phyloP scores from a whole-genome alignment of 1,140 invertebrate species.

The Plutomurus gul region DNA sequence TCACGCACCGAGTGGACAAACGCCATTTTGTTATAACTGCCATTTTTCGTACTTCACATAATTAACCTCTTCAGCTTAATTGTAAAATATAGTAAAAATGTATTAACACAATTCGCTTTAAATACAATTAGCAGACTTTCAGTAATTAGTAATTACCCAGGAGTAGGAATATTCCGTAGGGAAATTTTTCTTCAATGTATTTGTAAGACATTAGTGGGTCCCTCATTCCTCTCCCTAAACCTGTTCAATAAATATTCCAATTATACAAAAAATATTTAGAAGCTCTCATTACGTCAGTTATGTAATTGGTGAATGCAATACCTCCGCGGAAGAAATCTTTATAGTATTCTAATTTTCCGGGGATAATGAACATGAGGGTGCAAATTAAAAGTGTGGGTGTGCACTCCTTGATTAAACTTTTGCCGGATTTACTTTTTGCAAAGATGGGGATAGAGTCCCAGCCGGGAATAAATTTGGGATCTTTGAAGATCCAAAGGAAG shows the following conservation, averaged over 20 bases:
- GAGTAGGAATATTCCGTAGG: conserved; percentile 66
- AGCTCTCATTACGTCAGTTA: no score
- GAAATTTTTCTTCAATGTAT: conserved; percentile 74
- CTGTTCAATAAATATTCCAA: conserved; percentile 24
- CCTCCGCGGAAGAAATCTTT: conserved; percentile 38
- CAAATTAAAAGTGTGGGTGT: conserved; percentile 48
- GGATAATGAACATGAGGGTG: conserved; percentile 47
- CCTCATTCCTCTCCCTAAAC: conserved; percentile 46
- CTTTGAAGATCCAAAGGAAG: conserved; percentile 84
- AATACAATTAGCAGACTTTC: no score
- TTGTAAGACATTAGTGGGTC: conserved; percentile 75
- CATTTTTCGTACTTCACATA: no score
- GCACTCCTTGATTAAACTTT: conserved; percentile 53
- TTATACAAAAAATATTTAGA: not conserved
- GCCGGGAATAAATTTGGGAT: conserved; percentile 71
- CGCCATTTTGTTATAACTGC: no score
- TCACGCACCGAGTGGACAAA: no score
- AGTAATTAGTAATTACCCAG: conserved; percentile 32
- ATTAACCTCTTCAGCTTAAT: no score
- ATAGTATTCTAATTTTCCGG: conserved; percentile 43
- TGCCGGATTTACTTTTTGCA: conserved; percentile 25
- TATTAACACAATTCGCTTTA: no score
- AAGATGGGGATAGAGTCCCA: conserved; percentile 52
- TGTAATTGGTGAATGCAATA: no score
- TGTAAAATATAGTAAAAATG: no score